Evolutionary conservation across 2,113 vertebrate species (phyloP).

Genomic region (Sylvilagus bachmani): DNA sequence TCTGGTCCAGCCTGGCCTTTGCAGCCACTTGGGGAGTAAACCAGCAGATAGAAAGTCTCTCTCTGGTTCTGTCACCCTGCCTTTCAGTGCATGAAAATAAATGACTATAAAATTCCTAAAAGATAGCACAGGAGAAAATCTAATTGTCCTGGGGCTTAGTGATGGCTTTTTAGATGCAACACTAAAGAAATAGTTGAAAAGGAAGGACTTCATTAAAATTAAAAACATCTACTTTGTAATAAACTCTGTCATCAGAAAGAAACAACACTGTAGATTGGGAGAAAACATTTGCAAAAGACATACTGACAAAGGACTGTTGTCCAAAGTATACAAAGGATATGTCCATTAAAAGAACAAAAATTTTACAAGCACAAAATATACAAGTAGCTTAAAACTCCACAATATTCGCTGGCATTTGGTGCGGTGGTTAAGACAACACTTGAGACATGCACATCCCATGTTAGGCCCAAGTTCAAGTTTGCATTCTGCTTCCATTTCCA

Average conservation of each 20-base stretch:
- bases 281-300: neutral
- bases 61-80: no score
- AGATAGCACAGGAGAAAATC: neutral
- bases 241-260: neutral
- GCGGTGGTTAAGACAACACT: no score
- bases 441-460: no score
- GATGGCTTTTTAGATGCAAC: neutral
- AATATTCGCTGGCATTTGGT: neutral
- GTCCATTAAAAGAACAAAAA: neutral
- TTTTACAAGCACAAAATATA: neutral
- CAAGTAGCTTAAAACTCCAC: neutral
- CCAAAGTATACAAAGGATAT: neutral
- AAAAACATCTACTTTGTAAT: neutral
- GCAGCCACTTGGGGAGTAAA: no score
- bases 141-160: neutral
- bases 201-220: neutral
- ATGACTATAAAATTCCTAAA: neutral
- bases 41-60: no score
- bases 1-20: no score
- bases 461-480: no score
- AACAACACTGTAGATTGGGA: neutral
- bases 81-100: no score
- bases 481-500: no score
- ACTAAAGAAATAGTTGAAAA: neutral
- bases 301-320: neutral